phyloP scores from a whole-genome alignment of 2,888 invertebrate genomes.

The Eupithecia dodoneata region DNA sequence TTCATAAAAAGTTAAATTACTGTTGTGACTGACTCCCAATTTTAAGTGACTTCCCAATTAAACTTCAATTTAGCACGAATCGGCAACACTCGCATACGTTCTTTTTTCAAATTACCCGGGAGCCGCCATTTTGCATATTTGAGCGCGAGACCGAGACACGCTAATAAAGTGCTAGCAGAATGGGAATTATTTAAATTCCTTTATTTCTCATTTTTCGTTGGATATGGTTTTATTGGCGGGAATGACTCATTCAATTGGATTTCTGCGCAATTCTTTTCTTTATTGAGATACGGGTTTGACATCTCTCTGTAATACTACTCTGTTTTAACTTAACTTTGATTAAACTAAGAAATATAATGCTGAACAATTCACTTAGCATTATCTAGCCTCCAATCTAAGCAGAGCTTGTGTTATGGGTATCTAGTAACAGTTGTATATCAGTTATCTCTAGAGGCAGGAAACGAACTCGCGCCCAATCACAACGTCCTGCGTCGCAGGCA shows the following conservation, averaged over 20 bases:
- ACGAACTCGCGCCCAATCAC: too few relatives aligned
- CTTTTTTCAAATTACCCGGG: conserved; percentile 54
- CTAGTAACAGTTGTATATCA: too few relatives aligned
- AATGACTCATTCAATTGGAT: conserved; percentile 11
- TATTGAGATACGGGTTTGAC: conserved; percentile 6
- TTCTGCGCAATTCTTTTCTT: neutral
- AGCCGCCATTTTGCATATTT: conserved; percentile 55
- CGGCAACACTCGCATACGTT: conserved; percentile 36
- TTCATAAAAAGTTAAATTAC: neutral
- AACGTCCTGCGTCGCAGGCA: too few relatives aligned
- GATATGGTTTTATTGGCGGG: conserved; percentile 22
- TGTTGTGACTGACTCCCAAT: neutral
- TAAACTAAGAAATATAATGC: too few relatives aligned
- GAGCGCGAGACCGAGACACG: conserved; percentile 45
- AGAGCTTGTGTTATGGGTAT: too few relatives aligned
- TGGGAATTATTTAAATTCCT: conserved; percentile 40
- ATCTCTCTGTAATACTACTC: too few relatives aligned
- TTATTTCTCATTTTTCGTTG: conserved; percentile 23
- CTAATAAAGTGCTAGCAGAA: conserved; percentile 47
- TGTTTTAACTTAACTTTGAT: too few relatives aligned
- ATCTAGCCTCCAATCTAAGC: too few relatives aligned
- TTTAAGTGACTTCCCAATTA: conserved; percentile 3
- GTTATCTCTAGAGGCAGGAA: too few relatives aligned
- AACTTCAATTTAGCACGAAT: conserved; percentile 45
- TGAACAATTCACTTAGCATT: too few relatives aligned